A percentile compares a stretch with the other conserved stretches of the same genome.
These are phyloP conservation scores for Aplidium turbinatum DNA, from an alignment of 23 tunicate species.

Conservation along the genomic window DNA sequence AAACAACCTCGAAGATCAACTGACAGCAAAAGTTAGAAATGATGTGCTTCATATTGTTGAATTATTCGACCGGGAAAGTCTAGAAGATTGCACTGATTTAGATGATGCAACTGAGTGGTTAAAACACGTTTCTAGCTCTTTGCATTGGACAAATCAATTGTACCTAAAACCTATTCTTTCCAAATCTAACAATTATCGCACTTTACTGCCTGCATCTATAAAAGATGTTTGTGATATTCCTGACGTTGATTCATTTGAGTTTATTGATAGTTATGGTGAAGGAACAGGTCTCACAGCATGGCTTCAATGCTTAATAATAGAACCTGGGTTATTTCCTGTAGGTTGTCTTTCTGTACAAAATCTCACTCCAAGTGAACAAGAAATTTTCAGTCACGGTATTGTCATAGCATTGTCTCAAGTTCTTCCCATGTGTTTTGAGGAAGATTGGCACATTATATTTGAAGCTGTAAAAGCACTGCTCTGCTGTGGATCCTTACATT, in stretches of 20 bases:
- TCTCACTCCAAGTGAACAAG: slow-evolving; percentile 12
- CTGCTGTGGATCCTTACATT: not conserved
- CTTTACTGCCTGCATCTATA: slow-evolving; percentile 2
- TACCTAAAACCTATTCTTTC: slow-evolving; percentile 8
- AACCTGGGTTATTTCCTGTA: slow-evolving; percentile 29
- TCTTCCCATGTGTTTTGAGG: slow-evolving; percentile 39
- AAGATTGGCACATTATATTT: slow-evolving; percentile 34
- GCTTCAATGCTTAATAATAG: slow-evolving; percentile 37
- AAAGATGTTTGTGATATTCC: slow-evolving; percentile 3
- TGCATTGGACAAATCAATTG: slow-evolving; percentile 16
- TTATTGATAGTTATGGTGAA: slow-evolving; percentile 36
- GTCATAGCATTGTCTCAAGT: slow-evolving; percentile 47
- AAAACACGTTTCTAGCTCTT: not conserved
- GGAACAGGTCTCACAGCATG: slow-evolving; percentile 52
- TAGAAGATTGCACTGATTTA: too few species aligned
- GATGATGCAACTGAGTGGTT: slow-evolving; percentile 5
- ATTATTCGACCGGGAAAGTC: too few species aligned
- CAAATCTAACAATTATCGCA: not conserved
- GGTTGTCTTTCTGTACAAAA: slow-evolving; percentile 2
- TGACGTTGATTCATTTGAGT: slow-evolving; percentile 3
- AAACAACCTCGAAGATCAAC: not conserved
- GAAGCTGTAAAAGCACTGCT: slow-evolving; percentile 33
- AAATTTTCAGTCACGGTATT: slow-evolving; percentile 32
- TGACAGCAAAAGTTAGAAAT: not conserved
- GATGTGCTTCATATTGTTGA: not conserved